These are phyloP conservation scores for Drosophila equinoxialis DNA, from an alignment of 1,140 invertebrate species.

Conservation along the genomic window DNA sequence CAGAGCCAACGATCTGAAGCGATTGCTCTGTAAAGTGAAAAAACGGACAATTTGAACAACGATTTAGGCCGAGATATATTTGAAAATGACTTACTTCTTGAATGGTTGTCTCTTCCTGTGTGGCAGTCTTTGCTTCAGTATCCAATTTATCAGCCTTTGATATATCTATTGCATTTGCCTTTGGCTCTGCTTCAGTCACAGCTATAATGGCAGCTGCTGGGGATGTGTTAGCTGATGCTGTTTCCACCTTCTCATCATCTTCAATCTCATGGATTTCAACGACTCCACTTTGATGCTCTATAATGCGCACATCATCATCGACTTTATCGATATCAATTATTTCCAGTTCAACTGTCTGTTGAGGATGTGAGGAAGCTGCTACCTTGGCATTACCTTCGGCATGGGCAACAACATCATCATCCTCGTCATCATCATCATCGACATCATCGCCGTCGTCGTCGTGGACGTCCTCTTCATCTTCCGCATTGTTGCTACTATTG, in stretches of 20 bases:
- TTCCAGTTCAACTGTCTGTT: constrained; percentile 40
- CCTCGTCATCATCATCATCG: constrained; percentile 17
- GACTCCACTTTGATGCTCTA: constrained; percentile 83
- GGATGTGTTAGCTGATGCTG: constrained; percentile 5
- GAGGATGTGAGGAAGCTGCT: not conserved
- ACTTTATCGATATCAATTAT: constrained; percentile 77
- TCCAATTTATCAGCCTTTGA: not conserved
- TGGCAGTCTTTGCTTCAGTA: constrained; percentile 4
- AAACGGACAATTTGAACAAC: not conserved
- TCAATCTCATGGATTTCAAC: constrained; percentile 84
- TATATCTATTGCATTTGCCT: not conserved
- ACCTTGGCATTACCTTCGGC: not conserved
- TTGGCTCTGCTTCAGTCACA: constrained; percentile 11
- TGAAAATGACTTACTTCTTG: not conserved
- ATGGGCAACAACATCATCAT: constrained; percentile 32
- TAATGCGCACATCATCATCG: constrained; percentile 76
- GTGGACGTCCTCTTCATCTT: not conserved
- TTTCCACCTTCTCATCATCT: constrained; percentile 69
- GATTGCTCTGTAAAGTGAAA: constrained; percentile 23
- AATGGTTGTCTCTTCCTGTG: not conserved
- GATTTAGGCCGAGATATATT: no score
- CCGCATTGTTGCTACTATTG: constrained; percentile 43
- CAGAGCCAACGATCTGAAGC: constrained; percentile 82
- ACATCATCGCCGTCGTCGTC: constrained; percentile 10
- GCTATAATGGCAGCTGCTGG: not conserved